phyloP scores from a whole-genome alignment of 1,140 invertebrate species.

The Portunus trituberculatus region DNA sequence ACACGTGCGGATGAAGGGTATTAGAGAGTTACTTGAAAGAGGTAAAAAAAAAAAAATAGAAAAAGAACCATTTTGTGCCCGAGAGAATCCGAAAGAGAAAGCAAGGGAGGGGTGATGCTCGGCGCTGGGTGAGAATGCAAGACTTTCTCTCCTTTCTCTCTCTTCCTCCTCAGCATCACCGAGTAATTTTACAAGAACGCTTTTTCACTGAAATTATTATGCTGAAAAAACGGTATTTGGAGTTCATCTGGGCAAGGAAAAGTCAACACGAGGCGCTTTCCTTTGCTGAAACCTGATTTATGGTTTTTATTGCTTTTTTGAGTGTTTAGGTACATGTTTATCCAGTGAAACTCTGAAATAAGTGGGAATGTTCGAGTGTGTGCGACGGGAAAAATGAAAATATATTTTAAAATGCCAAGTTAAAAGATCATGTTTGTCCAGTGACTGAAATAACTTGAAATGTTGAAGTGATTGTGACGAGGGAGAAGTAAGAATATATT shows the following conservation, averaged over 20 bases:
- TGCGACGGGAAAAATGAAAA: no score
- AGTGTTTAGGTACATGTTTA: no score
- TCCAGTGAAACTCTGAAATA: no score
- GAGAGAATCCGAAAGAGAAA: conserved; percentile 40
- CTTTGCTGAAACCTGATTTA: not conserved
- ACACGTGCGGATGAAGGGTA: not conserved
- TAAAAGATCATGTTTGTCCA: no score
- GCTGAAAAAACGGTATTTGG: not conserved
- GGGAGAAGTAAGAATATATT: no score
- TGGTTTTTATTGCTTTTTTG: no score
- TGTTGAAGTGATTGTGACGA: no score
- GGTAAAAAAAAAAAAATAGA: not conserved
- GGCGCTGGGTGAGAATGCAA: not conserved
- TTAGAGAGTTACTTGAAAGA: not conserved
- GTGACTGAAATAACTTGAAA: no score
- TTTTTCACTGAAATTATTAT: not conserved
- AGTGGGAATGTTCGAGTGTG: no score
- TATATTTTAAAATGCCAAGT: no score
- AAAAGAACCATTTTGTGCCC: not conserved
- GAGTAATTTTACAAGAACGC: not conserved
- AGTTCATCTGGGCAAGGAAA: not conserved
- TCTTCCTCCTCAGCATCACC: not conserved
- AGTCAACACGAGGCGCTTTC: not conserved
- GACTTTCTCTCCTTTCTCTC: not conserved
- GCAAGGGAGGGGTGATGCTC: not conserved